phyloP scores from a whole-genome alignment of 2,797 vertebrate genomes.

The Mycteria americana region DNA sequence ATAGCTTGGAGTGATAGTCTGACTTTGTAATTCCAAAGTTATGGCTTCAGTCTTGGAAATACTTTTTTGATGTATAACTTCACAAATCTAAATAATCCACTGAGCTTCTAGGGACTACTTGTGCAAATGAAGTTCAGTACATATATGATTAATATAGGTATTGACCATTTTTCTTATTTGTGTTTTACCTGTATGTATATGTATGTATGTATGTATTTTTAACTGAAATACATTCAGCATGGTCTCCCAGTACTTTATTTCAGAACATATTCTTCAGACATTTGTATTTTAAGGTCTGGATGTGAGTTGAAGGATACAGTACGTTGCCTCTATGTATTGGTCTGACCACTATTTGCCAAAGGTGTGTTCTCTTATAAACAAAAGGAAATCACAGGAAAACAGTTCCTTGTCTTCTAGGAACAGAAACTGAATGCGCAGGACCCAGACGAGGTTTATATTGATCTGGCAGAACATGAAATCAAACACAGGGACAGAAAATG shows the following conservation, averaged over 20 bases:
- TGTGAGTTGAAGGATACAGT: not conserved
- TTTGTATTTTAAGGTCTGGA: not conserved
- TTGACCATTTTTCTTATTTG: not conserved
- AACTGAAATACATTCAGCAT: not conserved
- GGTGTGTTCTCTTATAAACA: not conserved
- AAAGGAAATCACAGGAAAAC: not conserved
- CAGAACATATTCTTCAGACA: not conserved
- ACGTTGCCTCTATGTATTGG: not conserved
- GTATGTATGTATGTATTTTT: not conserved
- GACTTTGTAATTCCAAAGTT: not conserved
- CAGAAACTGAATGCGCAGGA: not conserved
- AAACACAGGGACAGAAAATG: constrained; percentile 19
- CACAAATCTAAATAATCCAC: not conserved
- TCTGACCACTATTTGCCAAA: not conserved
- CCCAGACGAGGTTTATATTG: constrained; percentile 44
- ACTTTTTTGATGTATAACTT: not conserved
- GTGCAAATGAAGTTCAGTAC: not conserved
- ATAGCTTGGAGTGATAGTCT: not conserved
- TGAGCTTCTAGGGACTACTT: not conserved
- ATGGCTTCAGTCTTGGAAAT: not conserved
- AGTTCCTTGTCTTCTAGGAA: not conserved
- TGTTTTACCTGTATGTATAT: not conserved
- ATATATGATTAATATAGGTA: not conserved
- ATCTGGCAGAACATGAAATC: constrained; percentile 36
- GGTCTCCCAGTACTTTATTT: not conserved